Evolutionary conservation across 2,888 invertebrate species (phyloP).

Genomic region (Rapana venosa): DNA sequence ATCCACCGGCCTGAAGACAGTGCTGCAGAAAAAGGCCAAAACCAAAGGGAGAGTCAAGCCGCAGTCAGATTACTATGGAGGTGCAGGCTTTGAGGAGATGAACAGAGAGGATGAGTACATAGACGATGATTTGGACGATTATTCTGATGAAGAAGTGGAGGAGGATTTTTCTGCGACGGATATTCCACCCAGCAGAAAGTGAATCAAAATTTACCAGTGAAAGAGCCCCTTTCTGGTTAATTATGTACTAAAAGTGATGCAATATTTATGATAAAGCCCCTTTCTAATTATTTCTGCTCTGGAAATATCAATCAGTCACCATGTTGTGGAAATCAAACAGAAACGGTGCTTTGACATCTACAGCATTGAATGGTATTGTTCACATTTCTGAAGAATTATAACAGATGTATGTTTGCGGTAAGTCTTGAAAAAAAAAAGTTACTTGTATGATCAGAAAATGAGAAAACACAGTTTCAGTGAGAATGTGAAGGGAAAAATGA

Average conservation of each 20-base stretch:
- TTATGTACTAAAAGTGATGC: not conserved
- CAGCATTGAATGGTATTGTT: too few species aligned
- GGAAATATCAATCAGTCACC: too few species aligned
- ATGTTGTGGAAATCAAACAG: too few species aligned
- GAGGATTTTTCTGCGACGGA: not conserved
- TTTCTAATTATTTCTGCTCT: too few species aligned
- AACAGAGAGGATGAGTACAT: not conserved
- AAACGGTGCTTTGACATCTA: too few species aligned
- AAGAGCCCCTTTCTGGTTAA: too few species aligned
- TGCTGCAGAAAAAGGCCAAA: conserved; percentile 18
- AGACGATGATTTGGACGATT: not conserved
- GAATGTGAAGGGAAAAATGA: too few species aligned
- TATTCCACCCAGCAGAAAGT: not conserved
- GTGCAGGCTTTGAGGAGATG: not conserved
- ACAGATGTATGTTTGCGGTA: too few species aligned
- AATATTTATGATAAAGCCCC: not conserved
- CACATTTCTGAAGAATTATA: too few species aligned
- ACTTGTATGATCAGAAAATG: too few species aligned
- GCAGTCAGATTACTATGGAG: conserved; percentile 19
- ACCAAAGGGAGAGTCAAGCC: not conserved
- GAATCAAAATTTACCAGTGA: not conserved
- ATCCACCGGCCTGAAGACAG: conserved; percentile 14
- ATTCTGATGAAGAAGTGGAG: not conserved
- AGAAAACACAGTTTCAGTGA: too few species aligned
- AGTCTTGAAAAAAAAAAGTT: too few species aligned